Conservation (phyloP, 2,888 invertebrate genomes). For the Drosophila algonquin region DNA sequence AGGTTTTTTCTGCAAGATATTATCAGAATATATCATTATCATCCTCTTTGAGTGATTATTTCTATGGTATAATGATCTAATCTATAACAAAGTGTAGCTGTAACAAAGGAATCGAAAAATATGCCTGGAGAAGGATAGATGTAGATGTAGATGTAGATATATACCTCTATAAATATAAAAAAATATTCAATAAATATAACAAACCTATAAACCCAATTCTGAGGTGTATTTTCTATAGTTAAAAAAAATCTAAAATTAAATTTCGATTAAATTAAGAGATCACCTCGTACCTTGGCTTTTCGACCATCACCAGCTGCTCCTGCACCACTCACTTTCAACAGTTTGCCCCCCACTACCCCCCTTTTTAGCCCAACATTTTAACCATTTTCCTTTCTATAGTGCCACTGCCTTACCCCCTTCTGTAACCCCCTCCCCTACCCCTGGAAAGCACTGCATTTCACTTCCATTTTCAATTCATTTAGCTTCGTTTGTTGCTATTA, state of each 20-base stretch:
- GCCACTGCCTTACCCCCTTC: background rate
- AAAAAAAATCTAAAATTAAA: background rate
- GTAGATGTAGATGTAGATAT: too few species aligned
- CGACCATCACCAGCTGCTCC: conserved; percentile 9
- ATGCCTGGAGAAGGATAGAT: too few species aligned
- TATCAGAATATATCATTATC: too few species aligned
- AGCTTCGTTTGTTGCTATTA: conserved; percentile 38
- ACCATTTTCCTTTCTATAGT: background rate
- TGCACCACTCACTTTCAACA: conserved; percentile 18
- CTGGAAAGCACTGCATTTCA: conserved; percentile 38
- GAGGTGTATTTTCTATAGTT: background rate
- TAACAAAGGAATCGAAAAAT: too few species aligned
- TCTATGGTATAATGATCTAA: background rate
- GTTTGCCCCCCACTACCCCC: background rate
- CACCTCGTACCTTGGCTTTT: conserved; percentile 6
- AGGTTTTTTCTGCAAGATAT: too few species aligned
- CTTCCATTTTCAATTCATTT: conserved; percentile 55
- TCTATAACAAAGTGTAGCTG: background rate
- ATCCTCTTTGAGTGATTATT: too few species aligned
- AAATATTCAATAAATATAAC: too few species aligned
- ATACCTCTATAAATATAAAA: too few species aligned
- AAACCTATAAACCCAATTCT: too few species aligned
- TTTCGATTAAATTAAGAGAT: background rate
- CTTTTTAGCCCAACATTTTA: background rate
- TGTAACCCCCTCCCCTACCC: background rate